These are phyloP conservation scores for Amphiprion percula DNA, from an alignment of 2,113 vertebrate genomes.

Conservation along the genomic window DNA sequence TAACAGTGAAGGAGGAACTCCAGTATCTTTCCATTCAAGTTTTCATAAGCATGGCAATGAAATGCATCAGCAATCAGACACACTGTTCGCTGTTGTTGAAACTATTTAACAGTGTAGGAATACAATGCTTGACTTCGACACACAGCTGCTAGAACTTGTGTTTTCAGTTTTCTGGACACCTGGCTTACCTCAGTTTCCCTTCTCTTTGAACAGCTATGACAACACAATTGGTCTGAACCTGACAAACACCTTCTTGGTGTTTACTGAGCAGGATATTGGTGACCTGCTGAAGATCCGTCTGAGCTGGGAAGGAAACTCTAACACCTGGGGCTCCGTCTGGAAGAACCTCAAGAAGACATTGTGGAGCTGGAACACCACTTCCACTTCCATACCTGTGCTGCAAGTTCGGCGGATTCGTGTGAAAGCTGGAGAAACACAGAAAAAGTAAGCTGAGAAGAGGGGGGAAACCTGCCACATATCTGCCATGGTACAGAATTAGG, in stretches of 20 bases:
- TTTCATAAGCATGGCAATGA: background rate
- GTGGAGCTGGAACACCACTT: constrained; percentile 75
- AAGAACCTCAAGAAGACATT: constrained; percentile 82
- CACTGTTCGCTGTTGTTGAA: background rate
- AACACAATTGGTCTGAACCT: constrained; percentile 85
- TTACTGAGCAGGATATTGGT: constrained; percentile 94
- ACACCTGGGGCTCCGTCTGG: constrained; percentile 88
- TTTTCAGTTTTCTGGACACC: background rate
- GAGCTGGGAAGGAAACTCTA: constrained; percentile 87
- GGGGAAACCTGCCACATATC: accelerated
- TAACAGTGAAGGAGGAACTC: background rate
- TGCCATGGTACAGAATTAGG: background rate
- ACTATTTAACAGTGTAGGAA: background rate
- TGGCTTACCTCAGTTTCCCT: background rate
- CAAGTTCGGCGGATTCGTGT: constrained; percentile 91
- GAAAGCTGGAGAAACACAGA: constrained; percentile 94
- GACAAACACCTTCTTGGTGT: constrained; percentile 96
- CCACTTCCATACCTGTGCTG: constrained; percentile 75
- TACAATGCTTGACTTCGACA: background rate
- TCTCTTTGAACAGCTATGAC: constrained; percentile 55
- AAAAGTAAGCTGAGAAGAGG: constrained; percentile 85
- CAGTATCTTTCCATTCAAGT: background rate
- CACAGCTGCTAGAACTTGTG: background rate
- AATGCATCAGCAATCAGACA: no score
- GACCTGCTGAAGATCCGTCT: constrained; percentile 92